These are phyloP conservation scores for Trichosurus vulpecula DNA, from an alignment of 2,797 vertebrate genomes.

Conservation along the genomic window DNA sequence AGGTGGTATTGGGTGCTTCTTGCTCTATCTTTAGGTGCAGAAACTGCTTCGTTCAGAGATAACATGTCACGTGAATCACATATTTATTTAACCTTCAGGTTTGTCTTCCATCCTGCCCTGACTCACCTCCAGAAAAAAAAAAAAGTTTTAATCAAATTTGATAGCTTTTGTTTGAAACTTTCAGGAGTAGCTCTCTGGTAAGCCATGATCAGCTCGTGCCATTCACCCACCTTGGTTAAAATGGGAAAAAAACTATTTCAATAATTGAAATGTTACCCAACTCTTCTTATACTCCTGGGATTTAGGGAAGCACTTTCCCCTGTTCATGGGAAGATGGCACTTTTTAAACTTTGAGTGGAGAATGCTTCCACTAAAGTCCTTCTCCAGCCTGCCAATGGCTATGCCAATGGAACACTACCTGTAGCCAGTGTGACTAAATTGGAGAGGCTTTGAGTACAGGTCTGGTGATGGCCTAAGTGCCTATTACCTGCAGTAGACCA, in stretches of 20 bases:
- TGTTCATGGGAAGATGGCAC: fast-evolving
- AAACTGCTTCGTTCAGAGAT: conserved; percentile 81
- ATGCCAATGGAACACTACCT: neutral
- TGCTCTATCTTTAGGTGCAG: conserved; percentile 63
- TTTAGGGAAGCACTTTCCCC: neutral
- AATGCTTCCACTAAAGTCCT: neutral
- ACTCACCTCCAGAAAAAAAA: conserved; percentile 14
- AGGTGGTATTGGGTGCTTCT: conserved; percentile 60
- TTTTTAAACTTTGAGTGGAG: neutral
- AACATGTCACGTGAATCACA: conserved; percentile 76
- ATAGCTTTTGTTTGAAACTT: conserved; percentile 77
- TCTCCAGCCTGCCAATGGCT: neutral
- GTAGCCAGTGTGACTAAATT: neutral
- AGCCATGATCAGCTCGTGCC: conserved; percentile 59
- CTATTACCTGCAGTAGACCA: neutral
- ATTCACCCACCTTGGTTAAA: fast-evolving
- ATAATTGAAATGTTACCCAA: neutral
- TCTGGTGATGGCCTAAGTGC: neutral
- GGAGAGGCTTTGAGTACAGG: neutral
- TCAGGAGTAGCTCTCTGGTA: conserved; percentile 58
- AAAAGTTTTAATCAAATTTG: conserved; percentile 77
- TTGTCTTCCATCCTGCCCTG: conserved; percentile 49
- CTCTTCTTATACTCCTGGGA: neutral
- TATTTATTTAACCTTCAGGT: conserved; percentile 72
- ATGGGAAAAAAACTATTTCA: neutral